These are phyloP conservation scores for Cepaea nemoralis DNA, from an alignment of 1,140 invertebrate genomes.

Conservation along the genomic window DNA sequence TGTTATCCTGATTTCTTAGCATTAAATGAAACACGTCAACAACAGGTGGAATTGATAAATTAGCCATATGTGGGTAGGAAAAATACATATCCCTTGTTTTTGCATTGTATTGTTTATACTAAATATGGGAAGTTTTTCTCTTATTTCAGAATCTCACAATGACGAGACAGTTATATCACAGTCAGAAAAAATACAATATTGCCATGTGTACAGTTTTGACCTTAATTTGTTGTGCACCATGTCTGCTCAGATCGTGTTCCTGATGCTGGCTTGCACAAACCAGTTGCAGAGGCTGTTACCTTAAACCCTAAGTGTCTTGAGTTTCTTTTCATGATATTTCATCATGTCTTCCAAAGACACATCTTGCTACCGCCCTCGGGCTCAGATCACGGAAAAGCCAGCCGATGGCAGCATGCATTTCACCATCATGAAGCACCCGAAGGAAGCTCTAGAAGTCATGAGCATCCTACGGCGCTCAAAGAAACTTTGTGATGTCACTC, in stretches of 20 bases:
- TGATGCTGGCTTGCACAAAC: not conserved
- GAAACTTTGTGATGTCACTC: slow-evolving; percentile 81
- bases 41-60: too few relatives aligned
- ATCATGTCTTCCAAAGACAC: slow-evolving; percentile 40
- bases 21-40: too few relatives aligned
- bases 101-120: too few relatives aligned
- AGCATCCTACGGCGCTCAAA: slow-evolving; percentile 88
- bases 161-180: not conserved
- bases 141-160: slow-evolving; percentile 14
- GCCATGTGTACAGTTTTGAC: not conserved
- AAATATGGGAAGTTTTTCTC: too few relatives aligned
- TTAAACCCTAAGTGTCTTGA: not conserved
- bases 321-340: not conserved
- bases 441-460: slow-evolving; percentile 88
- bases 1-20: too few relatives aligned
- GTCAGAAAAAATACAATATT: not conserved
- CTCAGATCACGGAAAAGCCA: slow-evolving; percentile 64
- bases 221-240: not conserved
- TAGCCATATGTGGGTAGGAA: too few relatives aligned
- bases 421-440: slow-evolving; percentile 86
- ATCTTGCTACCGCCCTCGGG: slow-evolving; percentile 67
- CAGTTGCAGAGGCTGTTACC: not conserved
- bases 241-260: not conserved
- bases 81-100: too few relatives aligned
- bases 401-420: slow-evolving; percentile 85